phyloP scores from a whole-genome alignment of 2,113 vertebrate species.

The Ochotona curzoniae region DNA sequence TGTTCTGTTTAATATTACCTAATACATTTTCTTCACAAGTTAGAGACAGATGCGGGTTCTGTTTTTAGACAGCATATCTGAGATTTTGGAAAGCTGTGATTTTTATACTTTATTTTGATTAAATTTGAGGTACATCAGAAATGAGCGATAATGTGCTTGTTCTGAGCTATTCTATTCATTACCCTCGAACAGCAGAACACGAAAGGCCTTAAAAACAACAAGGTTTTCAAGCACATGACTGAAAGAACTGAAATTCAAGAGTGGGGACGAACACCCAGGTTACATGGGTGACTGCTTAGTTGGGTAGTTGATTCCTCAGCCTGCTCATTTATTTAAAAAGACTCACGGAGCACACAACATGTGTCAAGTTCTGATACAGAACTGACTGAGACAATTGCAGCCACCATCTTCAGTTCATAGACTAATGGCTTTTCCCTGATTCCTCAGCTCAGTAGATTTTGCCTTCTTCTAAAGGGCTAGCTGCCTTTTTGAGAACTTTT shows the following conservation, averaged over 20 bases:
- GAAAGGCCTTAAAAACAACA: not conserved
- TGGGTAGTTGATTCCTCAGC: constrained; percentile 1
- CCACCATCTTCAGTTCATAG: not conserved
- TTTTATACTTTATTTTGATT: constrained; percentile 72
- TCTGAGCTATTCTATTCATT: constrained; percentile 32
- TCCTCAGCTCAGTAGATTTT: not conserved
- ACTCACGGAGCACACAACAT: not conserved
- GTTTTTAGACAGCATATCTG: constrained; percentile 77
- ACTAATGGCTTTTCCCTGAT: not conserved
- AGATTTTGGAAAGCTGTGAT: constrained; percentile 66
- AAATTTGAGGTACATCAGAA: constrained; percentile 60
- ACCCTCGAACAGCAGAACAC: not conserved
- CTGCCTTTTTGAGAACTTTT: not conserved
- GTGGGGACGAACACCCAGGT: not conserved
- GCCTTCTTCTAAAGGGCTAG: not conserved
- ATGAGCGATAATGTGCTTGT: constrained; percentile 33
- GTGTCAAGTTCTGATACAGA: not conserved
- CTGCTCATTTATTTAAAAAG: not conserved
- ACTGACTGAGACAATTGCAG: not conserved
- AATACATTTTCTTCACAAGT: constrained; percentile 79
- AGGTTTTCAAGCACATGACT: not conserved
- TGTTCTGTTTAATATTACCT: constrained; percentile 78
- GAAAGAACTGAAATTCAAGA: not conserved
- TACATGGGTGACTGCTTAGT: not conserved
- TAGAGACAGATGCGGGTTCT: constrained; percentile 72